A percentile compares a stretch with the other conserved stretches of the same genome.
These are phyloP conservation scores for Rallus limicola DNA, from an alignment of 2,113 vertebrate genomes.

Conservation along the genomic window DNA sequence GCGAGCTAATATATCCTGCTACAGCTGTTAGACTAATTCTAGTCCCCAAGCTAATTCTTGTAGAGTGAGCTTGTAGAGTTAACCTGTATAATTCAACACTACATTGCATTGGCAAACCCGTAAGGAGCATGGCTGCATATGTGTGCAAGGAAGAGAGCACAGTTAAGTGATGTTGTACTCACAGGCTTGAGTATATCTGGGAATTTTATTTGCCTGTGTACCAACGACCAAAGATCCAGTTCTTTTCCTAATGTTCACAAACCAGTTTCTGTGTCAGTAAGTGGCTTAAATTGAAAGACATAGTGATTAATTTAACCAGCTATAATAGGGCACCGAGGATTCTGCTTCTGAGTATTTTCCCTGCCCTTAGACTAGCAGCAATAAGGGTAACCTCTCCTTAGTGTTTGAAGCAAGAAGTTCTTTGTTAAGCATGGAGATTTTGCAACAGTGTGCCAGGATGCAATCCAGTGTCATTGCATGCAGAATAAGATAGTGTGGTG, in stretches of 20 bases:
- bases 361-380: background rate
- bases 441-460: background rate
- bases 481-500: background rate
- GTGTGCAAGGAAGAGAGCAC: background rate
- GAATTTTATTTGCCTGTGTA: background rate
- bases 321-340: background rate
- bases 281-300: background rate
- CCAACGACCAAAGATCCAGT: background rate
- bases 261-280: background rate
- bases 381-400: background rate
- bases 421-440: background rate
- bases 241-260: background rate
- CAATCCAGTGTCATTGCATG: background rate
- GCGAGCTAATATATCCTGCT: background rate
- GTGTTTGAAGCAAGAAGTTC: background rate
- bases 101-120: slow-evolving; percentile 10
- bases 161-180: background rate
- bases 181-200: background rate
- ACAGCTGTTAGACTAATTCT: slow-evolving; percentile 12
- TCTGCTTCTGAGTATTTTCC: background rate
- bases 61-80: slow-evolving; percentile 2
- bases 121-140: background rate
- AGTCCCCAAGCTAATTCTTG: slow-evolving; percentile 19
- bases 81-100: slow-evolving; percentile 38
- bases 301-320: background rate